A percentile compares a stretch with the other conserved stretches of the same genome.
phyloP scores from a whole-genome alignment of 2,113 vertebrate genomes.

The Paradisaea rubra region DNA sequence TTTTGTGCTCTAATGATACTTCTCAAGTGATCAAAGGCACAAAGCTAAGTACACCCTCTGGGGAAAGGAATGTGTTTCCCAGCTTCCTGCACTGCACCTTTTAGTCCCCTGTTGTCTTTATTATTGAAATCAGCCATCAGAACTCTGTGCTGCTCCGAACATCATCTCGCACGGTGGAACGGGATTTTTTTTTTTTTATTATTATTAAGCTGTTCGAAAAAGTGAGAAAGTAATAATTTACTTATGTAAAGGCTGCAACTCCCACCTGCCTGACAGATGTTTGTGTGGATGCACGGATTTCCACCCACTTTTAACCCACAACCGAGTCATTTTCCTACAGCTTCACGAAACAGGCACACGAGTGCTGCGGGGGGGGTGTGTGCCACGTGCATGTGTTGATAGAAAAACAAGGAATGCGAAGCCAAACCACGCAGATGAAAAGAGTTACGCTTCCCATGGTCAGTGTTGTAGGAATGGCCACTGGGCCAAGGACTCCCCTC shows the following conservation, averaged over 20 bases:
- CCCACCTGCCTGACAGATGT: not conserved
- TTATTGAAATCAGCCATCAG: constrained; percentile 51
- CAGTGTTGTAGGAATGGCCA: fast-evolving
- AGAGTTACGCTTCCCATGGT: fast-evolving
- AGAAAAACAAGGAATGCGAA: not conserved
- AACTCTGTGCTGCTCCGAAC: constrained; percentile 1
- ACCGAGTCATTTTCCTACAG: not conserved
- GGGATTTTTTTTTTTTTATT: not conserved
- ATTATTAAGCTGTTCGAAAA: not conserved
- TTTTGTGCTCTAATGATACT: constrained; percentile 49
- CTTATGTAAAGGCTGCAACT: not conserved
- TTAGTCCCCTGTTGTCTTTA: constrained; percentile 39
- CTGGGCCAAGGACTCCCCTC: not conserved
- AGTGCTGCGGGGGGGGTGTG: fast-evolving
- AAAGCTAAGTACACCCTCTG: constrained; percentile 54
- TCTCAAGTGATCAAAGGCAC: constrained; percentile 52
- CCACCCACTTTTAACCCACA: not conserved
- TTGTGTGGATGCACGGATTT: not conserved
- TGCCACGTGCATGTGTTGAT: fast-evolving
- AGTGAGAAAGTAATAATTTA: not conserved
- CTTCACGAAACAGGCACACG: not conserved
- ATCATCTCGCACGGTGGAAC: not conserved
- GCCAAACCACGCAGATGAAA: fast-evolving
- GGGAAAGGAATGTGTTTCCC: constrained; percentile 47
- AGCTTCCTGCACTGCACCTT: constrained; percentile 33